A percentile compares a stretch with the other conserved stretches of the same genome.
These are phyloP conservation scores for Trachemys scripta DNA, from an alignment of 2,113 vertebrate genomes.

Conservation along the genomic window DNA sequence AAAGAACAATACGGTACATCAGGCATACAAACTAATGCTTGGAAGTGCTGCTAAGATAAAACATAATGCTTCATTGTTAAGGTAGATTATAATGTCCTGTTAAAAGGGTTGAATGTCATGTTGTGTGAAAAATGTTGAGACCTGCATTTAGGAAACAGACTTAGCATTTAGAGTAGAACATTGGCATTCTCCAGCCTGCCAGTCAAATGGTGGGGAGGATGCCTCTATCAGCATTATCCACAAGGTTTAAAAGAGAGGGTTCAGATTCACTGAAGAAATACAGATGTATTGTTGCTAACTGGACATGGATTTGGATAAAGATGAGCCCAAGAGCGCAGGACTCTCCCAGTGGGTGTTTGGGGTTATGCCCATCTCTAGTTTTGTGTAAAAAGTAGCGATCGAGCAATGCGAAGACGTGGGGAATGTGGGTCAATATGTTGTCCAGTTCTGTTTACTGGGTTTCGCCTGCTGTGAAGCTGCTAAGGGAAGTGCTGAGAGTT, in stretches of 20 bases:
- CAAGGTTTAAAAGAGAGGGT: background rate
- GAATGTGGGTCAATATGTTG: background rate
- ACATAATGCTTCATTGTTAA: background rate
- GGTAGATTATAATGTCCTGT: background rate
- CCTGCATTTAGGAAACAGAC: background rate
- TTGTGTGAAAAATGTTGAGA: background rate
- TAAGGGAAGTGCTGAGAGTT: background rate
- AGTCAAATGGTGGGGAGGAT: background rate
- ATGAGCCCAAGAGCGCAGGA: background rate
- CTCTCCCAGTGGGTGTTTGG: background rate
- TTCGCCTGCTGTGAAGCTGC: background rate
- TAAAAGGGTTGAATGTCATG: background rate
- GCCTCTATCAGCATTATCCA: background rate
- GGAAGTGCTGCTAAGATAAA: background rate
- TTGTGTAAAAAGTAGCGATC: background rate
- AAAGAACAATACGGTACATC: background rate
- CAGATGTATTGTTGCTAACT: background rate
- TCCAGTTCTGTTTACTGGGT: background rate
- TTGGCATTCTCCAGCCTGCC: background rate
- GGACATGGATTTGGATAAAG: background rate
- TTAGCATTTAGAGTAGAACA: background rate
- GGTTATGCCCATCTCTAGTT: background rate
- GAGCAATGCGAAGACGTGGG: background rate
- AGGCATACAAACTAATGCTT: background rate
- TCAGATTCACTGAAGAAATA: background rate